These are phyloP conservation scores for Phocoena sinus DNA, from an alignment of 2,113 vertebrate species.

Conservation along the genomic window DNA sequence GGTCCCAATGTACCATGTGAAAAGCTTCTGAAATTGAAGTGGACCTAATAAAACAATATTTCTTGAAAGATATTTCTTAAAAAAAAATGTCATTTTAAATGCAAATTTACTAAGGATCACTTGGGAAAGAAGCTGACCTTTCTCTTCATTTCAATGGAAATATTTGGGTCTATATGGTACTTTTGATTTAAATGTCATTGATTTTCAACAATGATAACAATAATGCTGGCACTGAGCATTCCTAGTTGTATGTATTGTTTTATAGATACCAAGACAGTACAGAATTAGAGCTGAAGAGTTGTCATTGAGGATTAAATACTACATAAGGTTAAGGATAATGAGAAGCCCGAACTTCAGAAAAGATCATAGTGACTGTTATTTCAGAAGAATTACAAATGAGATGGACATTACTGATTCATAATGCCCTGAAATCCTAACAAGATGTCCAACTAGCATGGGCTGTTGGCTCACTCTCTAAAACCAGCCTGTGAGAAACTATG, in stretches of 20 bases:
- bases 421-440: not conserved
- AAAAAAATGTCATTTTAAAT: conserved; percentile 8
- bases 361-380: not conserved
- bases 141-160: conserved; percentile 33
- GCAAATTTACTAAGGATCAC: not conserved
- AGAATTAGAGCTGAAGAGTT: not conserved
- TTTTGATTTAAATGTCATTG: conserved; percentile 42
- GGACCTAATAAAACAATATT: not conserved
- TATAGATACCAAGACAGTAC: not conserved
- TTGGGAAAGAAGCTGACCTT: conserved; percentile 3
- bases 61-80: not conserved
- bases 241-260: not conserved
- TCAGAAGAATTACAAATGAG: conserved; percentile 39
- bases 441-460: not conserved
- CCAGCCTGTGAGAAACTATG: not conserved
- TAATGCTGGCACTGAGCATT: not conserved
- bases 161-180: not conserved
- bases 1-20: not conserved
- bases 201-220: conserved; percentile 28
- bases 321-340: not conserved
- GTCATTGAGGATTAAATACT: not conserved
- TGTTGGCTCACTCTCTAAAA: not conserved
- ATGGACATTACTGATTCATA: not conserved
- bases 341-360: conserved; percentile 15
- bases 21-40: conserved; percentile 35